Evolutionary conservation across 2,888 invertebrate genomes (phyloP), one percentile per base, ranked within the genome.

Genomic region (Zhengitettix transpicula): DNA sequence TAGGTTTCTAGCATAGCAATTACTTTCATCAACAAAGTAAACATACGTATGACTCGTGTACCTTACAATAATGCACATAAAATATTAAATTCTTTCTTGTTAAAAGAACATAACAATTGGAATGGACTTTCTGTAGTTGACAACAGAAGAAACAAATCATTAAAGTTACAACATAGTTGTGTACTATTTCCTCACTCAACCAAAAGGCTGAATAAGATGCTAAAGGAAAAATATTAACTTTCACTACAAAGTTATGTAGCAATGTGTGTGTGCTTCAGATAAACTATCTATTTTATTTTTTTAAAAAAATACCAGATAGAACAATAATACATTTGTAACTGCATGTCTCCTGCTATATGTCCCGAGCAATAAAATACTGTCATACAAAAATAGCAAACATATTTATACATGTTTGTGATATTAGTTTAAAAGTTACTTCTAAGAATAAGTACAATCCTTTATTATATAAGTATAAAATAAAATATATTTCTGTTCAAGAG

Each of bases 301-400:
- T 5, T 5, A 28, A 28, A 28, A 28, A 28, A 2, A 28, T 5
- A 28, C 2, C 28, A 28, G 28, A 28, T 28, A 28, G 28, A 28
- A 7, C 7, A 7, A 28, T 28, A 28, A 28, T 28, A 28, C 28
- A 28, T 47, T n/a, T 47, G 47, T 47, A 47, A 47, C 47, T 47
- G 47, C 47, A 47, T 47, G 47, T n/a, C n/a, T 47, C 12, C 47
- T 47, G n/a, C 47, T 14, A 47, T 47, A 47, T 47, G n/a, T 47
- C n/a, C n/a, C 47, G n/a, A 47, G 41, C 40, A 40, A 55, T 55
- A 55, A 55, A 55, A 55, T 55, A 55, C 55, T 55, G 55, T 41
- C 55, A 55, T 55, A 55, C 55, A 55, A 55, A 55, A 55, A 55
- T 55, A 55, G 16, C 40, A 41, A 41, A 55, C 40, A 17, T 55